A percentile compares a stretch with the other conserved stretches of the same genome.
These are phyloP conservation scores for Hyppa rectilinea DNA, from an alignment of 2,888 invertebrate genomes.

Conservation along the genomic window DNA sequence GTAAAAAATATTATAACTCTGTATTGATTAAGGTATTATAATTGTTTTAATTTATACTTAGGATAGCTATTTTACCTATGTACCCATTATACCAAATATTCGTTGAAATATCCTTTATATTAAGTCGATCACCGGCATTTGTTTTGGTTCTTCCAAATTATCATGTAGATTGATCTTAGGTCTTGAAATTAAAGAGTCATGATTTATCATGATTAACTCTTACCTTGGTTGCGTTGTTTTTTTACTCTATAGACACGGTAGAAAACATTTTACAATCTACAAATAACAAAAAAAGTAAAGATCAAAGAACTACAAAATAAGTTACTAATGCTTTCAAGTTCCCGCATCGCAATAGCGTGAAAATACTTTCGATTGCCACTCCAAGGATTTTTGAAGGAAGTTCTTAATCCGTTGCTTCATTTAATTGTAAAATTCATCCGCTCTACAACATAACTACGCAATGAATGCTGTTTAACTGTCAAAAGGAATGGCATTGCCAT, in stretches of 20 bases:
- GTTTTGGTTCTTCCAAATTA: slow-evolving; percentile 66
- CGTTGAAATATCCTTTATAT: slow-evolving; percentile 68
- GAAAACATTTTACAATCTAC: neutral
- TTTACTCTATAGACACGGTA: neutral
- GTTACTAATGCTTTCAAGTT: neutral
- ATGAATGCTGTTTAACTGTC: neutral
- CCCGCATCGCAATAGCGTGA: neutral
- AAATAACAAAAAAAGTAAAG: neutral
- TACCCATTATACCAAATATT: slow-evolving; percentile 73
- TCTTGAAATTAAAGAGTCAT: neutral
- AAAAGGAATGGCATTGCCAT: neutral
- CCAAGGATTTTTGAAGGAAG: neutral
- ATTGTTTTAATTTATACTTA: slow-evolving; percentile 66
- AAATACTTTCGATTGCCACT: too few relatives aligned
- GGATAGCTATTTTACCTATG: slow-evolving; percentile 58
- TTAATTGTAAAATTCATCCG: neutral
- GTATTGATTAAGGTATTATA: slow-evolving; percentile 56
- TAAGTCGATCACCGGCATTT: slow-evolving; percentile 66
- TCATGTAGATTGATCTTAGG: slow-evolving; percentile 15
- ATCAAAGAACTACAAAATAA: neutral
- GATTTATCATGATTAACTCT: neutral
- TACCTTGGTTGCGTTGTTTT: neutral
- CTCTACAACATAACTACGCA: neutral
- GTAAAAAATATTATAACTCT: slow-evolving; percentile 55
- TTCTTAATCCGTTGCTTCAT: neutral